Evolutionary conservation across 2,113 vertebrate species (phyloP), one percentile per base, ranked within the genome.

Genomic region (Sinosuthora webbiana): DNA sequence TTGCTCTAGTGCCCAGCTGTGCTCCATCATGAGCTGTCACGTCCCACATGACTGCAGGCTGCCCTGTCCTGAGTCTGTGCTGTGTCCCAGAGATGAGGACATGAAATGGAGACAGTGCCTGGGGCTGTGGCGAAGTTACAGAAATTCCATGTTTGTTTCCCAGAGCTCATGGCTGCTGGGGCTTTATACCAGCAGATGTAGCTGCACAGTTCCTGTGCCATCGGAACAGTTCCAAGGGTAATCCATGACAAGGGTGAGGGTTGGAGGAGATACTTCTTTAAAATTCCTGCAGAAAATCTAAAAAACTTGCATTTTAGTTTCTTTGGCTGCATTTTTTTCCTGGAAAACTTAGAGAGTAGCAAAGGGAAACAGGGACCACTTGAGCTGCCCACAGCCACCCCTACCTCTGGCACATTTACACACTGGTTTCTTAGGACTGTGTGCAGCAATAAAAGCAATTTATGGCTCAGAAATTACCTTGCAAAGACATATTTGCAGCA

Each of bases 1-100:
- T 24, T 67, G 56, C 50, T 42, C 22, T 39, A 25, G 6, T 50
- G 23, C 42, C n/a, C 1, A 0, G 2, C 42, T 18, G 0, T 49
- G 47, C 52, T 39, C 68, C 44, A 10, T 11, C 2, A 0, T 19
- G 23, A 76, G 21, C 50, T n/a, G 11, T 42, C 42, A 4, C 13
- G 47, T 24, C 27, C 30, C n/a, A 23, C 39, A 37, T 25, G 31
- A 28, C 35, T 30, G 33, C 49, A 15, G 33, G 33, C 56, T 86
- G 37, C 63, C 27, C 19, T 11, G 37, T 20, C 39, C 28, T 8
- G 39, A 28, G 64, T 23, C 1, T 0, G 0, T 47, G 39, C 89
- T 73, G 39, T 19, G 15, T 81, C 16, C 74, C 27, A 35, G 59
- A 10, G 23, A 11, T 57, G 78, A 63, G 24, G 33, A 35, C 41